Evolutionary conservation across 1,140 invertebrate genomes (phyloP).

Genomic region (Gryon sp.): DNA sequence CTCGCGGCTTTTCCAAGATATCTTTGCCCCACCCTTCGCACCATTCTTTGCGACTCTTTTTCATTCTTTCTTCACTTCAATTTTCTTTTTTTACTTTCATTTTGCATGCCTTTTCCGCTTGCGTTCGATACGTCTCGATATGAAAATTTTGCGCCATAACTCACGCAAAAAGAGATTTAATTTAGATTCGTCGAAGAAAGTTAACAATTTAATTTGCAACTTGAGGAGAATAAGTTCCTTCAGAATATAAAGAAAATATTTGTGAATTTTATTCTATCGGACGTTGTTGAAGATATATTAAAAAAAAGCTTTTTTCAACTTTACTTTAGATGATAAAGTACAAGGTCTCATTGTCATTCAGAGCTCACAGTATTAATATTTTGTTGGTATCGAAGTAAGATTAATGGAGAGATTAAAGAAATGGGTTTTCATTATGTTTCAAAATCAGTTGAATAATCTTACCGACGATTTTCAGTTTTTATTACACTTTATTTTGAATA

Average conservation of each 20-base stretch:
- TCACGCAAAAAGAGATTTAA: slow-evolving; percentile 55
- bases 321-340: no score
- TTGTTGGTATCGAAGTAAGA: no score
- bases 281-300: slow-evolving; percentile 13
- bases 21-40: slow-evolving; percentile 2
- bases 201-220: slow-evolving; percentile 53
- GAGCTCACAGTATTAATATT: no score
- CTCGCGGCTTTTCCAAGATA: slow-evolving; percentile 22
- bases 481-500: no score
- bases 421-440: no score
- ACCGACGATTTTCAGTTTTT: no score
- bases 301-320: slow-evolving; percentile 20
- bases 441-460: no score
- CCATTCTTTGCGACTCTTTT: slow-evolving; percentile 1
- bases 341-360: no score
- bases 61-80: slow-evolving; percentile 7
- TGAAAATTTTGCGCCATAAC: slow-evolving; percentile 51
- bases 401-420: no score
- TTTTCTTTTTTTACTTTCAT: slow-evolving; percentile 6
- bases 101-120: slow-evolving; percentile 15
- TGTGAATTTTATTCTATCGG: slow-evolving; percentile 26
- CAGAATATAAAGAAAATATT: slow-evolving; percentile 49
- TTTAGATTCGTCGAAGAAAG: slow-evolving; percentile 45
- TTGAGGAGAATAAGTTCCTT: slow-evolving; percentile 4
- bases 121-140: slow-evolving; percentile 47